Evolutionary conservation across 2,113 vertebrate genomes (phyloP), one percentile per base, ranked within the genome.

Genomic region (Larimichthys polyactis): DNA sequence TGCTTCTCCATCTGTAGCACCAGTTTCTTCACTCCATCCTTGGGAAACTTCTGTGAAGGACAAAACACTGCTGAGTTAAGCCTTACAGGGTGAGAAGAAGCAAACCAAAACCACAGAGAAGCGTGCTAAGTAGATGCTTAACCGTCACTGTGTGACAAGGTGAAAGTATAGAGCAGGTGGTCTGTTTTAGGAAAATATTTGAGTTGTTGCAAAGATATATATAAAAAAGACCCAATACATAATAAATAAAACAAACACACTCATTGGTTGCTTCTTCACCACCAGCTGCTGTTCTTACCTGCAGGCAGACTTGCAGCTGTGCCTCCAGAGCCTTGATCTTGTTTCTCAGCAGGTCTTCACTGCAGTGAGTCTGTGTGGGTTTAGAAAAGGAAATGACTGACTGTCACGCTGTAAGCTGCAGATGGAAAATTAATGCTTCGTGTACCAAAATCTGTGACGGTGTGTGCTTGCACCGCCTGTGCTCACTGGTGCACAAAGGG

Each of bases 1-100:
- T 99, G 96, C 82, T 96, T 96, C 94, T 99, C 97, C 97, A 98
- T 97, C 85, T 97, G 96, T 58, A 97, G 29, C 63, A 97, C 78
- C 59, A 96, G 93, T 81, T 95, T 97, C 89, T 96, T 97, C 90
- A 97, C 20, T 94, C 93, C 94, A 95, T 95, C 86, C 91, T 95
- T 87, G 87, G 95, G 90, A 76, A 91, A 75, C 64, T 77, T 91
- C 93, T 94, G n/a, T 5, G 24, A 60, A 73, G 22, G 29, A 82
- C 52, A 81, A 15, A 65, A 63, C 66, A 71, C 5, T 12, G n/a
- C 29, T 62, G 49, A 70, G 60, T 66, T 81, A 75, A n/a, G 67
- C 12, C 19, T 59, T 5, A 32, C 16, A 4, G 20, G 22, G 11
- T 64, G 5, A 68, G 22, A 43, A 64, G 20, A 43, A 27, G 40